Evolutionary conservation across 2,113 vertebrate genomes (phyloP), one percentile per base, ranked within the genome.

Genomic region (Muscicapa adusta): DNA sequence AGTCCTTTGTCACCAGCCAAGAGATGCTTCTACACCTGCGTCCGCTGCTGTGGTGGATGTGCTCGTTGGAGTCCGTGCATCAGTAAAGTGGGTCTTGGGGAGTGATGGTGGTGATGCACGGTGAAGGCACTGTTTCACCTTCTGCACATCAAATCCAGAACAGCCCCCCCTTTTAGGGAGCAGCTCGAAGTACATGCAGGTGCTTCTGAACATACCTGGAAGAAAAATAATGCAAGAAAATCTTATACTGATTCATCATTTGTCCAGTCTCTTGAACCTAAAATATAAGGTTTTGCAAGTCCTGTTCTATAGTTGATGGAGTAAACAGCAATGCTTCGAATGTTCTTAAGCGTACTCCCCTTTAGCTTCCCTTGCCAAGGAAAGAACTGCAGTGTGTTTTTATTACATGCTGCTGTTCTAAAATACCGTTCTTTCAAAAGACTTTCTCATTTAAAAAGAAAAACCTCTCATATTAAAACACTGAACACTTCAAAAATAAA

Each of bases 401-500:
- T 73, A 54, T 79, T 68, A 45, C 54, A 61, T 20, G 47, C 60
- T 58, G 85, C 43, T 63, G 23, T 93, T 79, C 71, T 75, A 94
- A 66, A 95, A 77, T 29, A 56, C 94, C 65, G n/a, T 56, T 93
- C 22, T 85, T 80, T 90, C 33, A 57, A 87, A 85, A 70, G 47
- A 70, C 40, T 61, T 85, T 48, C 36, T 85, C 33, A 25, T 93
- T 87, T 91, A 82, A 80, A 72, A 50, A 85, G 62, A 51, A 60
- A 58, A 85, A 70, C 8, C 8, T 66, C 63, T 61, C 34, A 62
- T 31, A 33, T 40, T 26, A 48, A 56, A 89, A 79, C 7, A 14
- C 68, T 66, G 58, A 91, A 61, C 16, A 7, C 10, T 95, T 97
- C 14, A 45, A 53, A 88, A 84, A 94, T 86, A 96, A 88, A 81